Evolutionary conservation across 2,113 vertebrate genomes (phyloP).

Genomic region (Nicator chloris): DNA sequence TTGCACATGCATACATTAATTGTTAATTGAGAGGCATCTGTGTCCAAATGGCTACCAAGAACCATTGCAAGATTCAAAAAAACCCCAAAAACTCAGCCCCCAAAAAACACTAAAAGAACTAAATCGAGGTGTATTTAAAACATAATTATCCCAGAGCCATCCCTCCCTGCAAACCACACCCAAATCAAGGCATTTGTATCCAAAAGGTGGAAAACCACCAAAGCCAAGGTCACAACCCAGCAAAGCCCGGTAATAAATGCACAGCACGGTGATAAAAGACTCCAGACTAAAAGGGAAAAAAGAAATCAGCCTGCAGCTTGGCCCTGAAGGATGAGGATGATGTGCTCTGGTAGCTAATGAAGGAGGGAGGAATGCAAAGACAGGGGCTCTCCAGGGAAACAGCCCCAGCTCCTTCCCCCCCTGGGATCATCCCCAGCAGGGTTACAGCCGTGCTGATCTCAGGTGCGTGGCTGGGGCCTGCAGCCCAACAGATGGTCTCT

Average conservation of each 20-base stretch:
- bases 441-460: background rate
- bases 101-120: background rate
- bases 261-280: background rate
- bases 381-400: background rate
- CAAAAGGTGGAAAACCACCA: background rate
- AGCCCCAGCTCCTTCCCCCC: background rate
- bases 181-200: background rate
- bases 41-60: background rate
- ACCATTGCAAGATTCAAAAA: background rate
- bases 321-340: background rate
- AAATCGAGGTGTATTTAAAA: background rate
- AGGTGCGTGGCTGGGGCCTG: background rate
- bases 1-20: constrained; percentile 37
- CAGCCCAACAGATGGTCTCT: constrained; percentile 30
- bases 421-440: background rate
- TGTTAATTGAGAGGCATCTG: constrained; percentile 48
- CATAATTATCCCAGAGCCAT: background rate
- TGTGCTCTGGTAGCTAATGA: constrained; percentile 58
- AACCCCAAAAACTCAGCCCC: background rate
- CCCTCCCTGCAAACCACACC: background rate
- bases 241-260: background rate
- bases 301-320: background rate
- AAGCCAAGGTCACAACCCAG: background rate
- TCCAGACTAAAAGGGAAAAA: background rate
- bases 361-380: background rate